phyloP scores from a whole-genome alignment of 2,113 vertebrate genomes.

The Coptodon rendalli region DNA sequence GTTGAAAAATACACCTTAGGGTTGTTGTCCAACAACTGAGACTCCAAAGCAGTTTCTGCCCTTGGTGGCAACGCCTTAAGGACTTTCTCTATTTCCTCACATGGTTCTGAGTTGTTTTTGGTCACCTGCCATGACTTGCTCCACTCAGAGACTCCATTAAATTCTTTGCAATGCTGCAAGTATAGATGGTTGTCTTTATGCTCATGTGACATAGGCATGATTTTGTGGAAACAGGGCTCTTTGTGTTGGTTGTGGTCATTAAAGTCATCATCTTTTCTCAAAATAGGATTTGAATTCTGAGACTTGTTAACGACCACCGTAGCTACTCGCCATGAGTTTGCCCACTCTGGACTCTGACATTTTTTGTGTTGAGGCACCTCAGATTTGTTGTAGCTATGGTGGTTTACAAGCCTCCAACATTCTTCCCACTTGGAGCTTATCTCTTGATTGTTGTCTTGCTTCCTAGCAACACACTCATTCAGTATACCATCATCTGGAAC shows the following conservation, averaged over 20 bases:
- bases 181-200: background rate
- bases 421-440: slow-evolving; percentile 1
- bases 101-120: slow-evolving; percentile 45
- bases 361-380: background rate
- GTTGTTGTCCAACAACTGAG: background rate
- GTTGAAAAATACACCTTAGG: background rate
- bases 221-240: background rate
- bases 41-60: background rate
- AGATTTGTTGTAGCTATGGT: background rate
- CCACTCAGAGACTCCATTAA: slow-evolving; percentile 29
- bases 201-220: background rate
- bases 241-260: background rate
- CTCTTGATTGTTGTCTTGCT: background rate
- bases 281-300: background rate
- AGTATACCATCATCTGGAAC: background rate
- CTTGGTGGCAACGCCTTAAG: background rate
- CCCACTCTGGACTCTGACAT: slow-evolving; percentile 9
- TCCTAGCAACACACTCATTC: background rate
- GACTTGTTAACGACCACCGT: background rate
- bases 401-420: slow-evolving; percentile 47
- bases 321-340: slow-evolving; percentile 30
- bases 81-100: slow-evolving; percentile 20
- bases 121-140: slow-evolving; percentile 43
- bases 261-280: background rate
- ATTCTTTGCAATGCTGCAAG: background rate